Conservation (phyloP, 2,888 invertebrate genomes). For the Sclerodermus sp. region DNA sequence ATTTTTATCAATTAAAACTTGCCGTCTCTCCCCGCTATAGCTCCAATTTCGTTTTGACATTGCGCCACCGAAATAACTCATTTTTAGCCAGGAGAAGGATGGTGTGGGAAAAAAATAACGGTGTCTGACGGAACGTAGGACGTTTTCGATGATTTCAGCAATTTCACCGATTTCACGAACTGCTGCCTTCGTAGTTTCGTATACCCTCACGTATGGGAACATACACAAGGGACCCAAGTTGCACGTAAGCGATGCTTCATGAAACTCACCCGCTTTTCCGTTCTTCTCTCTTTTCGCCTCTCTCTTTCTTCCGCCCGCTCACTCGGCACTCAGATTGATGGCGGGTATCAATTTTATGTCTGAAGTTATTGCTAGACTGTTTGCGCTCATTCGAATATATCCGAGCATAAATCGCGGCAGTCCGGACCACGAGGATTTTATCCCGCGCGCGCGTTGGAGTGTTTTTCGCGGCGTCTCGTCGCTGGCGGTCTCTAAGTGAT, state of each 20-base stretch:
- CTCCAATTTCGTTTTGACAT: too few relatives aligned
- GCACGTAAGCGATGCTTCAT: conserved; percentile 12
- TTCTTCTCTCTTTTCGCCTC: conserved; percentile 8
- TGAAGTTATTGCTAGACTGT: conserved; percentile 45
- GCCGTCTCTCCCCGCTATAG: too few relatives aligned
- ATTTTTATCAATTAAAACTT: too few relatives aligned
- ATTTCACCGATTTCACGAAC: conserved; percentile 28
- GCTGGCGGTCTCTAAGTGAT: too few relatives aligned
- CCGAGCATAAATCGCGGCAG: conserved; percentile 36
- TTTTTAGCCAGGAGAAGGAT: neutral
- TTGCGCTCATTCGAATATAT: conserved; percentile 44
- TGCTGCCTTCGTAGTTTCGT: conserved; percentile 20
- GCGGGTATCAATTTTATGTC: conserved; percentile 41
- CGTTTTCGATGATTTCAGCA: conserved; percentile 8
- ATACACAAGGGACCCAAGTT: conserved; percentile 12
- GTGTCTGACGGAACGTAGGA: neutral
- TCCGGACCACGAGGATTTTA: conserved; percentile 3
- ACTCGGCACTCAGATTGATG: conserved; percentile 16
- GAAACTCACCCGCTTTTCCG: conserved; percentile 12
- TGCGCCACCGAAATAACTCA: conserved; percentile 1
- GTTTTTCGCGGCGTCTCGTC: too few relatives aligned
- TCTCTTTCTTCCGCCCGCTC: conserved; percentile 10
- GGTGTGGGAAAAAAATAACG: conserved; percentile 11
- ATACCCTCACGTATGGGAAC: conserved; percentile 2
- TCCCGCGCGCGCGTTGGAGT: neutral